Percentiles rank a stretch among this genome's conserved stretches.
phyloP scores from a whole-genome alignment of 2,113 vertebrate genomes.

The Holacanthus passer region DNA sequence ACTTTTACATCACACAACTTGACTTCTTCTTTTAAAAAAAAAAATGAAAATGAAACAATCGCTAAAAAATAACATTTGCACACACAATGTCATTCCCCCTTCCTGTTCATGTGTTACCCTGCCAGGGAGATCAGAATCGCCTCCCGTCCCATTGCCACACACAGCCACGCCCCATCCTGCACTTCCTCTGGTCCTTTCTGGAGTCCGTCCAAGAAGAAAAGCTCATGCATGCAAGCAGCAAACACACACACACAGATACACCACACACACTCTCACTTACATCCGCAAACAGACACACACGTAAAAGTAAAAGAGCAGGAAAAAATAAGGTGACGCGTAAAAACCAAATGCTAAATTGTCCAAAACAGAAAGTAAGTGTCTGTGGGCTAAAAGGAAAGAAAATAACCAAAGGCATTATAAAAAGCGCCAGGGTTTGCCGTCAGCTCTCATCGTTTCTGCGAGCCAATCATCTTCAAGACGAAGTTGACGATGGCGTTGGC shows the following conservation, averaged over 20 bases:
- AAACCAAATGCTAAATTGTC: slow-evolving; percentile 53
- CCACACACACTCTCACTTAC: neutral
- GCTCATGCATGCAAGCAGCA: slow-evolving; percentile 54
- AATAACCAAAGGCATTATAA: slow-evolving; percentile 59
- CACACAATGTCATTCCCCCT: slow-evolving; percentile 69
- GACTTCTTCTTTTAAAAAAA: slow-evolving; percentile 78
- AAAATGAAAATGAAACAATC: slow-evolving; percentile 64
- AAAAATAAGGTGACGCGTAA: slow-evolving; percentile 49
- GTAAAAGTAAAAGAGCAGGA: slow-evolving; percentile 54
- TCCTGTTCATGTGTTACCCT: slow-evolving; percentile 68
- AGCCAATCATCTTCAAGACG: slow-evolving; percentile 92
- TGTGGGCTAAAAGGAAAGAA: slow-evolving; percentile 46
- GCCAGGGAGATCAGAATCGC: slow-evolving; percentile 72
- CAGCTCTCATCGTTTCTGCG: slow-evolving; percentile 92
- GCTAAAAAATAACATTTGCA: slow-evolving; percentile 62
- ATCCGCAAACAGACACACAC: slow-evolving; percentile 9
- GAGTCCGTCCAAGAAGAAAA: slow-evolving; percentile 89
- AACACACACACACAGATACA: slow-evolving; percentile 19
- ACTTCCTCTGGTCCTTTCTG: slow-evolving; percentile 91
- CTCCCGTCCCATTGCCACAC: slow-evolving; percentile 76
- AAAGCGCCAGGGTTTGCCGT: slow-evolving; percentile 34
- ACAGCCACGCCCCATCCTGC: slow-evolving; percentile 87
- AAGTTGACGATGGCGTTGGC: slow-evolving; percentile 98
- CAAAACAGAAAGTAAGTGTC: slow-evolving; percentile 54
- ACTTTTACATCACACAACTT: slow-evolving; percentile 70